A percentile compares a stretch with the other conserved stretches of the same genome.
phyloP scores from a whole-genome alignment of 2,888 invertebrate genomes.

The Petrolisthes cinctipes region DNA sequence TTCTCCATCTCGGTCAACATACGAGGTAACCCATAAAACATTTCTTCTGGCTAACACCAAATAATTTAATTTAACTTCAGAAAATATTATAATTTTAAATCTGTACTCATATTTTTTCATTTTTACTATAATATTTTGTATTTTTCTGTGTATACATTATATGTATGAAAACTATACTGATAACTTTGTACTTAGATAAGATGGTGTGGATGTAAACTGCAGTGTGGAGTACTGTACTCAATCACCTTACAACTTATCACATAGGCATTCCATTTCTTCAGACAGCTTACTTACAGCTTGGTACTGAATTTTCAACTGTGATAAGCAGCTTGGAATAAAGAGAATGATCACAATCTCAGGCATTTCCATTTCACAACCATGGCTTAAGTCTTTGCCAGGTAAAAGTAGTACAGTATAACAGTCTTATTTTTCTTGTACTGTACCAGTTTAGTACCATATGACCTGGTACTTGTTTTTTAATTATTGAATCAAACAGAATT shows the following conservation, averaged over 20 bases:
- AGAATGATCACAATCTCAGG: slow-evolving; percentile 18
- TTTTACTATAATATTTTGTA: too few relatives aligned
- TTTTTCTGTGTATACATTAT: too few relatives aligned
- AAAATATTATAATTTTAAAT: too few relatives aligned
- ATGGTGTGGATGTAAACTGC: not conserved
- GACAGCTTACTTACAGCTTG: slow-evolving; percentile 60
- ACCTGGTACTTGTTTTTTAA: too few relatives aligned
- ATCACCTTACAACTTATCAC: not conserved
- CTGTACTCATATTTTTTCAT: too few relatives aligned
- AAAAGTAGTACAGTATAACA: not conserved
- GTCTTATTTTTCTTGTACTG: too few relatives aligned
- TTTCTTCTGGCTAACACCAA: too few relatives aligned
- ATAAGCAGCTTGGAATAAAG: slow-evolving; percentile 58
- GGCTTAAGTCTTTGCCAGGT: not conserved
- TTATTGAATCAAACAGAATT: too few relatives aligned
- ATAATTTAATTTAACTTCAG: too few relatives aligned
- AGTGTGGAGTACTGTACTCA: not conserved
- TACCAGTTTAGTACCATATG: too few relatives aligned
- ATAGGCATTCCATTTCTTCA: slow-evolving; percentile 18
- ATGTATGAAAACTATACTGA: slow-evolving; percentile 4
- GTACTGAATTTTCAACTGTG: slow-evolving; percentile 53
- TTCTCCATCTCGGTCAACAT: too few relatives aligned
- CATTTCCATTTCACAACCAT: slow-evolving; percentile 12
- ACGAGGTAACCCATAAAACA: too few relatives aligned
- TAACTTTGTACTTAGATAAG: not conserved